phyloP scores from a whole-genome alignment of 23 tunicate genomes.

The Halocynthia aurantium region DNA sequence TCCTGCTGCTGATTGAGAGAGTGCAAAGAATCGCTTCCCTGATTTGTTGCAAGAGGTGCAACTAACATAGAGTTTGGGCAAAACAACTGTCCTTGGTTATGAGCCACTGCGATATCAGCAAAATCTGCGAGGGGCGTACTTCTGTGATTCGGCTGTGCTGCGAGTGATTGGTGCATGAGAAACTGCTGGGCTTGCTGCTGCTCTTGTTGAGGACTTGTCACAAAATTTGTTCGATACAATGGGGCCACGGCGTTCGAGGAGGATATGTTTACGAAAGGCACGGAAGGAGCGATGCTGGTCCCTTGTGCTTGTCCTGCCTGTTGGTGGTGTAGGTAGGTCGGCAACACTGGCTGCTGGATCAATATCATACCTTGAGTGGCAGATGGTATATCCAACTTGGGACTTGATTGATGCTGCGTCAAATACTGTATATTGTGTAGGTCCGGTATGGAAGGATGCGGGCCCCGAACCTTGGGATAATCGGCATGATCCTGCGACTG shows the following conservation, averaged over 20 bases:
- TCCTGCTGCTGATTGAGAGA: conserved; percentile 8
- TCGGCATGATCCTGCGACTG: conserved; percentile 1
- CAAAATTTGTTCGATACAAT: too few species aligned
- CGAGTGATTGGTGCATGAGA: conserved; percentile 6
- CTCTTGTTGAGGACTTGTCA: conserved; percentile 7
- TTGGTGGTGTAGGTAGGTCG: background rate
- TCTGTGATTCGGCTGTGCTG: conserved; percentile 1
- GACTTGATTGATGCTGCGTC: conserved; percentile 13
- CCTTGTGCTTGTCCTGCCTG: background rate
- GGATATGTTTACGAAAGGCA: conserved; percentile 10
- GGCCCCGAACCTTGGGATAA: background rate
- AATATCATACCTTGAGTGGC: background rate
- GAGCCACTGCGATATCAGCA: conserved; percentile 24
- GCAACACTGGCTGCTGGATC: background rate
- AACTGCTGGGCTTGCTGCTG: conserved; percentile 13
- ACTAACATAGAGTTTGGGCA: background rate
- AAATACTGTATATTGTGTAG: conserved; percentile 13
- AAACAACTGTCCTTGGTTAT: conserved; percentile 29
- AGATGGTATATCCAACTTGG: background rate
- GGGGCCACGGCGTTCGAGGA: background rate
- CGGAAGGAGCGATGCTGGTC: background rate
- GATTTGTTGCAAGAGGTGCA: background rate
- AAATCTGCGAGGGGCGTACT: conserved; percentile 30
- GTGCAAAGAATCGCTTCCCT: background rate
- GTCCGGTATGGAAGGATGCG: background rate